phyloP scores from a whole-genome alignment of 1,140 invertebrate species.

The Pogonomyrmex barbatus region DNA sequence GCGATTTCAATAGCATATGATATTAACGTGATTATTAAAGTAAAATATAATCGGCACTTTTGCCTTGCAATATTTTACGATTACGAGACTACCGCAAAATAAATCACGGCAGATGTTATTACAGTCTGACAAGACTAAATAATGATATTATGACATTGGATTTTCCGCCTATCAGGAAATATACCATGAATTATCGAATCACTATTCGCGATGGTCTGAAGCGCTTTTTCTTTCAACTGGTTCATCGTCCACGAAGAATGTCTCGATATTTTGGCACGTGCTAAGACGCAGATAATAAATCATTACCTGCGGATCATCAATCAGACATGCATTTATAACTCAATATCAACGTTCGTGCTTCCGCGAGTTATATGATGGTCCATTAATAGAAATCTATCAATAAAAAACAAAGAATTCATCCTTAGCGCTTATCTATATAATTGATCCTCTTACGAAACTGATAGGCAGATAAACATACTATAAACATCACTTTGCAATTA shows the following conservation, averaged over 20 bases:
- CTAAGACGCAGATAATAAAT: background rate
- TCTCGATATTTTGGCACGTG: background rate
- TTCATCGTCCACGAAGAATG: background rate
- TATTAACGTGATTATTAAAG: background rate
- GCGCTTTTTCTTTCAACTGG: background rate
- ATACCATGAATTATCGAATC: background rate
- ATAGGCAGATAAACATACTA: background rate
- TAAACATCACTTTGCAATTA: background rate
- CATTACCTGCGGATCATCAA: background rate
- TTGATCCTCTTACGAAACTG: background rate
- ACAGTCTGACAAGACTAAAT: background rate
- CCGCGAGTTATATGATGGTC: background rate
- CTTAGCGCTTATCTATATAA: background rate
- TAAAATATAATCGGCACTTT: background rate
- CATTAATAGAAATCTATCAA: conserved; percentile 6
- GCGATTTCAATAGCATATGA: background rate
- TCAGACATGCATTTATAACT: background rate
- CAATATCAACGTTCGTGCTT: background rate
- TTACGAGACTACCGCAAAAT: background rate
- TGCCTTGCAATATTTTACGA: background rate
- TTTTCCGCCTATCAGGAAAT: background rate
- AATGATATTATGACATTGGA: background rate
- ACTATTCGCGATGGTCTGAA: background rate
- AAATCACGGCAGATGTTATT: background rate
- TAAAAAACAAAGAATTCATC: background rate